Evolutionary conservation across 2,113 vertebrate genomes (phyloP), one percentile per base, ranked within the genome.

Genomic region (Myocastor coypus): DNA sequence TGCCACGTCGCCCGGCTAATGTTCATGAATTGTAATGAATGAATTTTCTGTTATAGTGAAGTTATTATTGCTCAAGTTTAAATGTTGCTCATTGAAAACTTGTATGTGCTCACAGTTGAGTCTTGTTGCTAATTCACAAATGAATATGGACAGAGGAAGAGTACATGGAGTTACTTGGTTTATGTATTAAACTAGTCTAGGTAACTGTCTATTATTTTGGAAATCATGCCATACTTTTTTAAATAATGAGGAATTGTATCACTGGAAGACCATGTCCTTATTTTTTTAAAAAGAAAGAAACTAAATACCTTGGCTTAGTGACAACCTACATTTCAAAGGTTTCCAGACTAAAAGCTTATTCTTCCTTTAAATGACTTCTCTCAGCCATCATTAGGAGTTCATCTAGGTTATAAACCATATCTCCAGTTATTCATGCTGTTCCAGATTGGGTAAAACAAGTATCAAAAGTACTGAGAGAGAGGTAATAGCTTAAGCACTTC

Each of bases 281-380:
- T 84, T 95, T 92, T 83, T 80, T 6, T 3, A 59, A 83, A n/a
- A 59, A 61, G 86, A 66, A 40, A 34, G 73, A 91, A 97, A 98
- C 94, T 61, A 73, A 97, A 97, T 96, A 96, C 83, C 50, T 93
- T 97, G 96, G 97, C 96, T 92, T 96, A 96, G 69, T 96, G 88
- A 97, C 97, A 95, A 92, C 97, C 97, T 98, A 89, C 97, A 97
- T 98, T 98, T 97, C 97, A 98, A 98, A 98, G 97, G 95, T 95
- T 97, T 91, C 95, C 69, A 85, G 94, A 96, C 97, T 97, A 89
- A 97, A 97, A 97, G 97, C 97, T 97, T 96, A 94, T 96, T 98
- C 95, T 97, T 97, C 87, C 61, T 92, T 94, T 96, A 95, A 97
- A 80, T 98, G 97, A 98, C 97, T 97, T 98, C 95, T 97, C 92